These are phyloP conservation scores for Semotilus atromaculatus DNA, from an alignment of 2,797 vertebrate species.

Conservation along the genomic window DNA sequence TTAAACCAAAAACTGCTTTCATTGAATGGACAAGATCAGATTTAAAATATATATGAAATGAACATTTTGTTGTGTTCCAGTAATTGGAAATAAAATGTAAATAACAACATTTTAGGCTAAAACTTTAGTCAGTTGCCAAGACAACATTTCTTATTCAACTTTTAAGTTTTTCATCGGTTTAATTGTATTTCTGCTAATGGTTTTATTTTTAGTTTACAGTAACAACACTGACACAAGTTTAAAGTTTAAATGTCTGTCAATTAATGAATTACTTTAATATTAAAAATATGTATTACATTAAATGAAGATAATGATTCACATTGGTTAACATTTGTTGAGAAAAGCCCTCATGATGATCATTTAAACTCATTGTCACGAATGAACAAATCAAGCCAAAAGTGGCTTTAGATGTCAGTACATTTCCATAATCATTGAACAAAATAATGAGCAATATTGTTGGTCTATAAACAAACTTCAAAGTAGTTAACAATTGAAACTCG, in stretches of 20 bases:
- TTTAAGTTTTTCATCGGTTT: no score
- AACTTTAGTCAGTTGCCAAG: no score
- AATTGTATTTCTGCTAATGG: no score
- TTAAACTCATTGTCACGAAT: not conserved
- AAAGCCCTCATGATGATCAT: not conserved
- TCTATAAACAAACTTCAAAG: not conserved
- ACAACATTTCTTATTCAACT: no score
- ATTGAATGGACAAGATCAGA: not conserved
- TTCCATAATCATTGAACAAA: not conserved
- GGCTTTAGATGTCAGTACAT: not conserved
- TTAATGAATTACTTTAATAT: not conserved
- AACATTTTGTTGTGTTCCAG: no score
- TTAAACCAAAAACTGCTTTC: not conserved
- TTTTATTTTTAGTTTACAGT: not conserved
- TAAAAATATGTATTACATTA: no score
- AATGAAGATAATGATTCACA: not conserved
- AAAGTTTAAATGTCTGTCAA: not conserved
- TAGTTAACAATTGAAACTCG: not conserved
- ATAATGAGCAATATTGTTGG: not conserved
- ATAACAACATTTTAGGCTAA: no score
- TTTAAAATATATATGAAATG: no score
- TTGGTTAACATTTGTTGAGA: not conserved
- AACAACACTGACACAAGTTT: not conserved
- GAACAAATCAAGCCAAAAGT: not conserved
- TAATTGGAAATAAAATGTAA: no score